Evolutionary conservation across 2,797 vertebrate genomes (phyloP).

Genomic region (Luscinia megarhynchos): DNA sequence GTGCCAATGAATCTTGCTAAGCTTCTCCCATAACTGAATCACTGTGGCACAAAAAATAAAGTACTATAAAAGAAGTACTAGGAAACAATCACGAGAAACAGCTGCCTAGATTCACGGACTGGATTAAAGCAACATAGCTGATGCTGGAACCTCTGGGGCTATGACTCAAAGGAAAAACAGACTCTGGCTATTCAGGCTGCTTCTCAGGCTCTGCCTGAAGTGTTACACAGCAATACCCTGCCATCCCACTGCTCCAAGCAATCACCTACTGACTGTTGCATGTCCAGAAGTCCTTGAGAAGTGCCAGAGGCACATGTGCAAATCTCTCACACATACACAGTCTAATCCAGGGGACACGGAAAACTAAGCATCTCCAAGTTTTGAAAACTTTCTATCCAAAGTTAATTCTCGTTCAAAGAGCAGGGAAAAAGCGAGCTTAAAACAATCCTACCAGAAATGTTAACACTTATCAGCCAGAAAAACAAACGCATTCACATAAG

Average conservation of each 20-base stretch:
- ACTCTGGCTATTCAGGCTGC: neutral
- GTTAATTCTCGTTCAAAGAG: neutral
- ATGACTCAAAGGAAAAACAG: constrained; percentile 37
- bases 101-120: neutral
- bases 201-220: constrained; percentile 10
- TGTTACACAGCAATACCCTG: neutral
- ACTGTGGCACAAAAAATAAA: constrained; percentile 37
- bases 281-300: neutral
- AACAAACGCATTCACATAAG: neutral
- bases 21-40: constrained; percentile 49
- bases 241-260: neutral
- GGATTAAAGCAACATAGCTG: neutral
- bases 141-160: constrained; percentile 19
- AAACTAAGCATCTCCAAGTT: neutral
- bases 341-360: neutral
- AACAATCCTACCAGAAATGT: constrained; percentile 3
- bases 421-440: neutral
- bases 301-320: neutral
- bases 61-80: constrained; percentile 38
- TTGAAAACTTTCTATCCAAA: neutral
- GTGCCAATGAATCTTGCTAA: constrained; percentile 55
- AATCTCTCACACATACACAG: neutral
- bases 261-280: neutral
- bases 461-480: neutral
- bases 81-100: constrained; percentile 48